Evolutionary conservation across 53 echinoderm and acorn worm species (phyloP).

Genomic region (Hippasteria phrygiana): DNA sequence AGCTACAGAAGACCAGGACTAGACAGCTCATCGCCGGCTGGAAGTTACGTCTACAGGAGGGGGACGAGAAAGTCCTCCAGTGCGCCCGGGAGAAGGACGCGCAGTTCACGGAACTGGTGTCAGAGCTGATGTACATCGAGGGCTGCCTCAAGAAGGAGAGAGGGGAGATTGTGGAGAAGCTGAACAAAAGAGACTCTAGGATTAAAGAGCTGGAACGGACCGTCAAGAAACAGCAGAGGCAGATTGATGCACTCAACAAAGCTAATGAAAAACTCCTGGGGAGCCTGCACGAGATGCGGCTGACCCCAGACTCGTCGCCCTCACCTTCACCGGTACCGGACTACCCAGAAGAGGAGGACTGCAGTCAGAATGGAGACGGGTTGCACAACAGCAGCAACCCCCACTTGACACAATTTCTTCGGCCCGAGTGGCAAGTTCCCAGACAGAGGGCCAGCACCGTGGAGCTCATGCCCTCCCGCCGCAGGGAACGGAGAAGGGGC

Average conservation of each 20-base stretch:
- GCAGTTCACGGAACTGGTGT: slow-evolving; percentile 83
- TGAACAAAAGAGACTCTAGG: slow-evolving; percentile 61
- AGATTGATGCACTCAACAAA: slow-evolving; percentile 88
- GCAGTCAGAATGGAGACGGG: background rate
- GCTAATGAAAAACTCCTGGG: slow-evolving; percentile 86
- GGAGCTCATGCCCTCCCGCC: slow-evolving; percentile 31
- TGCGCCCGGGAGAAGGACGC: slow-evolving; percentile 85
- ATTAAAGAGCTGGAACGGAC: slow-evolving; percentile 79
- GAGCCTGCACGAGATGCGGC: slow-evolving; percentile 75
- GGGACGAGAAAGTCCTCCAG: slow-evolving; percentile 80
- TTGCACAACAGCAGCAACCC: slow-evolving; percentile 34
- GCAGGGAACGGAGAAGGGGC: slow-evolving; percentile 19
- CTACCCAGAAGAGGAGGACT: background rate
- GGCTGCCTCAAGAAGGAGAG: slow-evolving; percentile 80
- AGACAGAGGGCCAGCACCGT: slow-evolving; percentile 55
- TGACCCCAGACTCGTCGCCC: slow-evolving; percentile 44
- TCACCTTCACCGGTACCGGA: slow-evolving; percentile 39
- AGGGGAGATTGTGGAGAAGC: slow-evolving; percentile 63
- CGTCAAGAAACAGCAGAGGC: slow-evolving; percentile 78
- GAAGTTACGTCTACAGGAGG: slow-evolving; percentile 83
- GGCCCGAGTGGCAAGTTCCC: background rate
- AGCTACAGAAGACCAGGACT: slow-evolving; percentile 80
- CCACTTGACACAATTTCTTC: background rate
- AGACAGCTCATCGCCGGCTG: slow-evolving; percentile 93
- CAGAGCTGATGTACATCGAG: slow-evolving; percentile 90